phyloP scores from a whole-genome alignment of 2,888 invertebrate species.

The Patella ulyssiponensis region DNA sequence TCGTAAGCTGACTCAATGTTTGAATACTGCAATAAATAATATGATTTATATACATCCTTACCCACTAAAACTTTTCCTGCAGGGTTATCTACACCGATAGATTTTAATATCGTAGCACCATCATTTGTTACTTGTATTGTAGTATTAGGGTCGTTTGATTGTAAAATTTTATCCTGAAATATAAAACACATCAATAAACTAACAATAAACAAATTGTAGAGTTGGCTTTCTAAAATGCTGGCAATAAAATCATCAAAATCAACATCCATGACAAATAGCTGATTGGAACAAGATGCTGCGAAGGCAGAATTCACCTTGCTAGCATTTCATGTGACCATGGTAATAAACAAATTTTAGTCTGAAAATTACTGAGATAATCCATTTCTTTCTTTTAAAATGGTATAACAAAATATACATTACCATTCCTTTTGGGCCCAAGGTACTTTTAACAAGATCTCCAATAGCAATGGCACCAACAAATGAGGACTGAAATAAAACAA shows the following conservation, averaged over 20 bases:
- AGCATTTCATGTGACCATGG: too few relatives aligned
- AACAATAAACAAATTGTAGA: too few relatives aligned
- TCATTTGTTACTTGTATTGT: conserved; percentile 97
- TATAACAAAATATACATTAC: conserved; percentile 60
- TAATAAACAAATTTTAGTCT: too few relatives aligned
- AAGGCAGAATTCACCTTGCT: too few relatives aligned
- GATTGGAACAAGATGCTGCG: too few relatives aligned
- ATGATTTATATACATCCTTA: conserved; percentile 54
- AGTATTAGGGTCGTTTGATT: conserved; percentile 68
- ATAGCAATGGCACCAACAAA: conserved; percentile 99
- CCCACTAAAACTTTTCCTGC: conserved; percentile 97
- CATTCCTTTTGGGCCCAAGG: conserved; percentile 99
- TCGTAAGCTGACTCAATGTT: too few relatives aligned
- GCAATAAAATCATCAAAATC: too few relatives aligned
- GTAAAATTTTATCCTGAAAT: conserved; percentile 75
- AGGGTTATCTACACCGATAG: conserved; percentile 97
- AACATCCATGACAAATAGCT: too few relatives aligned
- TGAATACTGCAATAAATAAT: neutral
- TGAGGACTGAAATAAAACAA: conserved; percentile 78
- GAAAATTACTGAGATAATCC: too few relatives aligned
- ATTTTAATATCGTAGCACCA: conserved; percentile 97
- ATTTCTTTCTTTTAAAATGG: neutral
- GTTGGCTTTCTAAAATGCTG: too few relatives aligned
- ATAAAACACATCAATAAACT: too few relatives aligned
- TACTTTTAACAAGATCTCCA: conserved; percentile 97